Evolutionary conservation across 2,797 vertebrate species (phyloP).

Genomic region (Synaphobranchus kaupii): DNA sequence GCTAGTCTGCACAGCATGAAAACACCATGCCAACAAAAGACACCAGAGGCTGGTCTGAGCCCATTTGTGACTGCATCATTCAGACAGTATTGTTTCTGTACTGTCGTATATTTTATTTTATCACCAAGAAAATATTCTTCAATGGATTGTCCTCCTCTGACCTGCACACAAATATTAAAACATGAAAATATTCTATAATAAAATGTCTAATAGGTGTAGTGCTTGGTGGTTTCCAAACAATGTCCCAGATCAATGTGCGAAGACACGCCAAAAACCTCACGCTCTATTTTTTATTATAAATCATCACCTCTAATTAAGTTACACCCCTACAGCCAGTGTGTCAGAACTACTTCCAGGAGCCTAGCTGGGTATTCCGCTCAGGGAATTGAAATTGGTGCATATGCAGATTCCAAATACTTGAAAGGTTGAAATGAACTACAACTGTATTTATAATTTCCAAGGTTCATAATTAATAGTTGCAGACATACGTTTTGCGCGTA

Average conservation of each 20-base stretch:
- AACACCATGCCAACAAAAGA: not conserved
- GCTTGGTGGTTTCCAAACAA: not conserved
- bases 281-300: not conserved
- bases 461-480: conserved; percentile 32
- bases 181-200: not conserved
- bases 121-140: not conserved
- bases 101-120: not conserved
- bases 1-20: not conserved
- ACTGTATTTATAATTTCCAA: not conserved
- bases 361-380: not conserved
- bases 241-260: not conserved
- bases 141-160: not conserved
- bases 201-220: not conserved
- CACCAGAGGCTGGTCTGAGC: not conserved
- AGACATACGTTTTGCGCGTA: conserved; percentile 22
- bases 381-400: not conserved
- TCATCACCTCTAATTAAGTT: not conserved
- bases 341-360: not conserved
- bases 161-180: conserved; percentile 2
- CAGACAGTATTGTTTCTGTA: not conserved
- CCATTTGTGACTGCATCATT: not conserved
- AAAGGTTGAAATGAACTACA: not conserved
- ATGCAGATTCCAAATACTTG: not conserved
- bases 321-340: not conserved
- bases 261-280: not conserved